Evolutionary conservation across 2,888 invertebrate genomes (phyloP), one percentile per base, ranked within the genome.

Genomic region (Molorchus minor): DNA sequence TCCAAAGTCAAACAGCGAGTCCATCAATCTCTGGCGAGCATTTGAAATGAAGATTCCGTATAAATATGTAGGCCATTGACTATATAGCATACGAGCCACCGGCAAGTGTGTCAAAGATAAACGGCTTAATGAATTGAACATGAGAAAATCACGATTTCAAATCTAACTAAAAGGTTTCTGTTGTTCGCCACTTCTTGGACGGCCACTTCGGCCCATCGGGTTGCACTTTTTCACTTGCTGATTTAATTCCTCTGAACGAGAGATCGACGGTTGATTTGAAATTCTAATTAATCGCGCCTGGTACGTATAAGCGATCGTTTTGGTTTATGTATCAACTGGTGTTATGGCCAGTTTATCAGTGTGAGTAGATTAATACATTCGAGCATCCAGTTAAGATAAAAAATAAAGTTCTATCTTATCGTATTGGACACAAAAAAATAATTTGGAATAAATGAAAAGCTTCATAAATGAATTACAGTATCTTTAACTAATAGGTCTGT

Each of bases 121-220:
- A 78, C 76, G 65, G 41, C 55, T 76, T 79, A 79, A 80, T 80
- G 80, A 80, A 80, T 79, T 77, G 80, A 79, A 80, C 80, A 80
- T 80, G 80, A 80, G 78, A 69, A 70, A 76, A 74, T 75, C 77
- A 73, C 77, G 74, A 73, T 75, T 75, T 75, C 79, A 78, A 77
- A 78, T 71, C 71, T 69, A 65, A 72, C 79, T 81, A 80, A 81
- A 81, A 80, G 79, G 80, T 79, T 80, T 80, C 77, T 78, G 76
- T 75, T 79, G 79, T 80, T 78, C 71, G 72, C 67, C 67, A 68
- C 72, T 63, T 71, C 69, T 70, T 68, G 62, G 67, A 66, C 69
- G 69, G 56, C 59, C 62, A 62, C 51, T 53, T 51, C 35, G 21
- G 38, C 49, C 49, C 19, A 19, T 19, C 41, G 25, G 21, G 16